Base-by-base conservation (phyloP, 2,113 vertebrate genomes). In the Spea bombifrons region DNA sequence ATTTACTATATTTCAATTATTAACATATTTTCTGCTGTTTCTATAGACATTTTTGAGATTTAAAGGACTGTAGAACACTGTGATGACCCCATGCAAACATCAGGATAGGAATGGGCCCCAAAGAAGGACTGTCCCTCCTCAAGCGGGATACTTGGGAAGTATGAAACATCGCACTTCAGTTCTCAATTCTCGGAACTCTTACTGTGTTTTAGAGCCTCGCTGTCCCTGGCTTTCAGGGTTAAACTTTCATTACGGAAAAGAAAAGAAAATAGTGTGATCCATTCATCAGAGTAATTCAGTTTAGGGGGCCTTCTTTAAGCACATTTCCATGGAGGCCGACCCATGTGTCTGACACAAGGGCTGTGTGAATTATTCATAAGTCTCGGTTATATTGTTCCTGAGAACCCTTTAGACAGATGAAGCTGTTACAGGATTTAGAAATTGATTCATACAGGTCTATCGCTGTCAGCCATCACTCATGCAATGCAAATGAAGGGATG, bases 371-470 rank as follows among this genome's bases (percentile, higher is more conserved):
- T 76, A 76, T 76, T 76, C 75, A 76, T 76, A 61, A 69, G 53
- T 15, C 30, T 30, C 65, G 10, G 15, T 48, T 68, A 57, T 76
- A 76, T 76, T 76, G 66, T 76, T 76, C 66, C 75, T 50, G 30
- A 15, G 4, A 68, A 69, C 66, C 75, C 75, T 76, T 76, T 61
- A 69, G 75, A 76, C 66, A 70, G 75, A 76, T 76, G 66, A 76
- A 76, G 66, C 75, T 76, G 75, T 76, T 76, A 76, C 45, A 76
- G 68, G 75, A 61, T 76, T 76, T 76, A 76, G 75, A 70, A 76
- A 76, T 76, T 66, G 75, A 76, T 76, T 76, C 53, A 68, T 69
- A 76, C 66, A 69, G 69, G 75, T 76, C 75, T 57, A 76, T 76
- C 43, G 75, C 75, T 76, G 75, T 76, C 75, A 76, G 75, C 53